phyloP scores from a whole-genome alignment of 2,797 vertebrate species.

The Lepilemur septentrionalis region DNA sequence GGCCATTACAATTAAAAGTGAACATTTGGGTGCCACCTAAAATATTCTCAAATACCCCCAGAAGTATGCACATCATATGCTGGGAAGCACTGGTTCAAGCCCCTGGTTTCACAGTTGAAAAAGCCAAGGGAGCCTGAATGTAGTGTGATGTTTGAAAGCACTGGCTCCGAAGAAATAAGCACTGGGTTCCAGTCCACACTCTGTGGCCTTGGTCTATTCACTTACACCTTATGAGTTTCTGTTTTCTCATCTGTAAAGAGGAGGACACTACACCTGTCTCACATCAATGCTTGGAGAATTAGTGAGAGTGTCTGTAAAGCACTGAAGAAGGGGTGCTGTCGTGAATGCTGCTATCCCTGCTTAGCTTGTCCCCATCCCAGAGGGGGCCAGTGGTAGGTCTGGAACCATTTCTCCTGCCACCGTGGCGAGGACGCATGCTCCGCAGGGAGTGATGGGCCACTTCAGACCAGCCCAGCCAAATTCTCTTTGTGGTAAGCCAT shows the following conservation, averaged over 20 bases:
- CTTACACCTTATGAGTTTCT: not conserved
- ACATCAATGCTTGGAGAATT: not conserved
- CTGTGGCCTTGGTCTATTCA: not conserved
- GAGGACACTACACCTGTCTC: not conserved
- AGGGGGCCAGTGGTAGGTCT: not conserved
- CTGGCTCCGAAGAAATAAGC: not conserved
- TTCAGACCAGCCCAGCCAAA: not conserved
- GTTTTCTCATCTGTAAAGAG: not conserved
- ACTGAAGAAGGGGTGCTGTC: not conserved
- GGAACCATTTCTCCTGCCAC: not conserved
- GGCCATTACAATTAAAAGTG: not conserved
- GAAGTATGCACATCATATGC: not conserved
- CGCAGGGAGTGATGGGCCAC: not conserved
- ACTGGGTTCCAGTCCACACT: not conserved
- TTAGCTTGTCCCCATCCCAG: not conserved
- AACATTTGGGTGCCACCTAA: not conserved
- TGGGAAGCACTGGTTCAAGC: not conserved
- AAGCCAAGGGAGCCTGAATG: not conserved
- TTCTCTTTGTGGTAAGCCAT: not conserved
- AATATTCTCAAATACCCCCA: not conserved
- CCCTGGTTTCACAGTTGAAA: not conserved
- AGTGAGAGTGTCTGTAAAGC: rapidly evolving
- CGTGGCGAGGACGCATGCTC: not conserved
- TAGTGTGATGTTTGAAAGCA: not conserved
- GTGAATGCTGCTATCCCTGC: not conserved